These are phyloP conservation scores for Ruditapes philippinarum DNA, from an alignment of 1,140 invertebrate species.

Conservation along the genomic window DNA sequence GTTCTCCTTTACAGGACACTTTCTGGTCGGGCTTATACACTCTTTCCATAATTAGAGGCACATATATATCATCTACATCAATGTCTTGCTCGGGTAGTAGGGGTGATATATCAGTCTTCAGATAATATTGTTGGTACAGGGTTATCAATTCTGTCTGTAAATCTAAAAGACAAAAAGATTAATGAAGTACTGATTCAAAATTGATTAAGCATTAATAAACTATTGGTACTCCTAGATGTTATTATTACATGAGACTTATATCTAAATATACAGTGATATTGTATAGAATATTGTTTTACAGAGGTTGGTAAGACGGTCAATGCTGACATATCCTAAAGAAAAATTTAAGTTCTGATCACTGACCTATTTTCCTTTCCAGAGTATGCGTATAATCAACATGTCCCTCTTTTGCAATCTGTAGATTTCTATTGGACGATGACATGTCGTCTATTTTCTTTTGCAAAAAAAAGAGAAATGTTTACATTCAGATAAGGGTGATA, in stretches of 20 bases:
- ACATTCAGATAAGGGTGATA: too few species aligned
- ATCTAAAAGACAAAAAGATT: not conserved
- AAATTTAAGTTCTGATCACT: too few species aligned
- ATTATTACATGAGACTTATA: too few species aligned
- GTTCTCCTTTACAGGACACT: not conserved
- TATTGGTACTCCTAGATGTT: too few species aligned
- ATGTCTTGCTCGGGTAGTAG: not conserved
- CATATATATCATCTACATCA: not conserved
- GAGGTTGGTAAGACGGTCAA: too few species aligned
- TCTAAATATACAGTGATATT: too few species aligned
- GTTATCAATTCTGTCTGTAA: not conserved
- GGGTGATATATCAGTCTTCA: not conserved
- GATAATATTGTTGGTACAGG: not conserved
- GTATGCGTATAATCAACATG: not conserved
- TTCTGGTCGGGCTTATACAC: not conserved
- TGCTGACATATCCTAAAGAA: too few species aligned
- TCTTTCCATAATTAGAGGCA: not conserved
- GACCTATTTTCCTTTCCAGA: not conserved
- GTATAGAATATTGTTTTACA: too few species aligned
- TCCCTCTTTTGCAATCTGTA: not conserved
- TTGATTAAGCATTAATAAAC: too few species aligned
- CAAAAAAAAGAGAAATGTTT: not conserved
- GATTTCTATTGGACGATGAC: not conserved
- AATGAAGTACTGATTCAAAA: too few species aligned
- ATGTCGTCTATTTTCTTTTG: not conserved